phyloP scores from a whole-genome alignment of 1,140 invertebrate genomes.

The Drosophila suzukii region DNA sequence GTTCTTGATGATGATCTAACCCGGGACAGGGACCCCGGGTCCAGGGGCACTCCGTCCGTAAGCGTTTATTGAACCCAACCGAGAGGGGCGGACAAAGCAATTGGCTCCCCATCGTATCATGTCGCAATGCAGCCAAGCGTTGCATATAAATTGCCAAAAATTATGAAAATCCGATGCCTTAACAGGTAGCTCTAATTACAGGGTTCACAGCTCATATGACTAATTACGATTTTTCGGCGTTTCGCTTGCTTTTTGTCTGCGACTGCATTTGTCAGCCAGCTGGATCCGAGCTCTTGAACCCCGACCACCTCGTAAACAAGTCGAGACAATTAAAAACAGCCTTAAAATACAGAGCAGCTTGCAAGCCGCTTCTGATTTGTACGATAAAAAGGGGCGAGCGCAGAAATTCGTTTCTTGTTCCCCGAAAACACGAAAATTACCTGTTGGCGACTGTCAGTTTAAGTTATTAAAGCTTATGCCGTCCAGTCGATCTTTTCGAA shows the following conservation, averaged over 20 bases:
- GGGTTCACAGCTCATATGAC: constrained; percentile 58
- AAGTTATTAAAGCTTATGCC: constrained; percentile 26
- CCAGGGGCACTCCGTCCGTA: constrained; percentile 23
- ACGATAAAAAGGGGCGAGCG: constrained; percentile 41
- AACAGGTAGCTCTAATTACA: constrained; percentile 69
- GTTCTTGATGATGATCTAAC: constrained; percentile 32
- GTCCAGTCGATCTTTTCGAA: constrained; percentile 2
- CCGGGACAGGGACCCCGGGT: neutral
- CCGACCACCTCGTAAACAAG: constrained; percentile 36
- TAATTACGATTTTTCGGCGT: constrained; percentile 11
- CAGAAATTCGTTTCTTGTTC: constrained; percentile 29
- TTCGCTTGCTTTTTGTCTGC: constrained; percentile 15
- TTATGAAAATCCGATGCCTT: constrained; percentile 54
- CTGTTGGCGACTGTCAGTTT: constrained; percentile 33
- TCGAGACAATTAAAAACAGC: constrained; percentile 45
- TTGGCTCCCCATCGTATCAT: constrained; percentile 36
- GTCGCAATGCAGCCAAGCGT: constrained; percentile 59
- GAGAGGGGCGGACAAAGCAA: constrained; percentile 32
- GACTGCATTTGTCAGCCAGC: constrained; percentile 37
- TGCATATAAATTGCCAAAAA: constrained; percentile 73
- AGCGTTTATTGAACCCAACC: constrained; percentile 63
- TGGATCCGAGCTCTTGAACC: constrained; percentile 35
- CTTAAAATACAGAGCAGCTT: constrained; percentile 45
- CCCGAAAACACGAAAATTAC: constrained; percentile 43
- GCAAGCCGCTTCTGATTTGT: constrained; percentile 32